Base-by-base conservation (phyloP, 2,888 invertebrate genomes). In the Napeogenes sylphis region DNA sequence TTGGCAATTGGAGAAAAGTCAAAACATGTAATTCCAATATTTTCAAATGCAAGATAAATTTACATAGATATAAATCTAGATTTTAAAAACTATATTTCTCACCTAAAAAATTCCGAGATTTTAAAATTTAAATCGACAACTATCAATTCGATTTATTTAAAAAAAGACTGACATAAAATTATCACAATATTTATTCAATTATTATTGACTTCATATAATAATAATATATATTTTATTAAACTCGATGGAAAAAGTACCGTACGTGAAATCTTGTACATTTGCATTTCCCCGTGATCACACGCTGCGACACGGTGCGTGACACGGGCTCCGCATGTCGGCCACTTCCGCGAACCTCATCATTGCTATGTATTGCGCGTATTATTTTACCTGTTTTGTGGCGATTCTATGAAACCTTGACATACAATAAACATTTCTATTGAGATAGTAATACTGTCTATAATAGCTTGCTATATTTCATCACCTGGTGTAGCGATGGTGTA, bases 311-410 rank as follows among this genome's bases (percentile, higher is more conserved):
- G 64, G 62, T 72, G 73, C 73, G 74, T 73, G 74, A 71, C 74
- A 72, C 62, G 70, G 21, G 68, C 68, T 61, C 69, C 62, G 63
- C 68, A 69, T 67, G 73, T 66, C 73, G 71, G 66, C 74, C 72
- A 79, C 83, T 85, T 85, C 85, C 85, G 82, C 75, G 74, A 78
- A 78, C 79, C 75, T 77, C 76, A 77, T 72, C 78, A 78, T 80
- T 79, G 78, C 75, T 79, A 80, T 80, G 79, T 72, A 76, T 77
- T 75, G 75, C 73, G 78, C 77, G 77, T 77, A 74, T 71, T 74
- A 73, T 71, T 77, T 78, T 75, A 72, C 70, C 69, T 62, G 62
- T 56, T 57, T 35, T 51, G 58, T 57, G 63, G 58, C 55, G 45
- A 60, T 53, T 55, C 38, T 46, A 38, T 8, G 51, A 2, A 47